Conservation (phyloP, 2,888 invertebrate genomes). For the Blastobasis adustella region DNA sequence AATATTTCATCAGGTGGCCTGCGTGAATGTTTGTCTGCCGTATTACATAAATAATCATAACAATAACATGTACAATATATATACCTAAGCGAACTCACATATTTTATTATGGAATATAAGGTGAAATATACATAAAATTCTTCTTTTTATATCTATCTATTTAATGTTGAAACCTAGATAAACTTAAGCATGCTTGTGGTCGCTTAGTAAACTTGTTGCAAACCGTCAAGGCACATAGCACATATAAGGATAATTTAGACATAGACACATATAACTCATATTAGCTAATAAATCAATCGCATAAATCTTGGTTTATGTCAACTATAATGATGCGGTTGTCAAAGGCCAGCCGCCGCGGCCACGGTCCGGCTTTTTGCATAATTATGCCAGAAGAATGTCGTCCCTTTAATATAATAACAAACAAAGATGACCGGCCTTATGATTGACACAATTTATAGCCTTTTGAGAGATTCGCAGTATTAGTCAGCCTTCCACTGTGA, state of each 20-base stretch:
- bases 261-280: slow-evolving; percentile 45
- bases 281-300: slow-evolving; percentile 60
- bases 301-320: slow-evolving; percentile 69
- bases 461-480: slow-evolving; percentile 22
- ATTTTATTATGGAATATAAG: too few relatives aligned
- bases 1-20: too few relatives aligned
- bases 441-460: slow-evolving; percentile 54
- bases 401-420: slow-evolving; percentile 68
- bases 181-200: too few relatives aligned
- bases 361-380: slow-evolving; percentile 71
- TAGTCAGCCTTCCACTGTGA: slow-evolving; percentile 31
- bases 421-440: slow-evolving; percentile 66
- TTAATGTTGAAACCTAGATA: not conserved
- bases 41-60: too few relatives aligned
- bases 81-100: too few relatives aligned
- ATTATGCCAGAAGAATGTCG: slow-evolving; percentile 66
- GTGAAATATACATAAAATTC: not conserved
- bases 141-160: not conserved
- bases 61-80: too few relatives aligned
- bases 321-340: slow-evolving; percentile 67
- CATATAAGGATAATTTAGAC: slow-evolving; percentile 1
- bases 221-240: too few relatives aligned
- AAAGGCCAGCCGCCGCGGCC: slow-evolving; percentile 65
- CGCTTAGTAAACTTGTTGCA: too few relatives aligned
- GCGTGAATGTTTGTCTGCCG: too few relatives aligned